Base-by-base conservation (phyloP, 2,888 invertebrate species). In the Ceriagrion tenellum region DNA sequence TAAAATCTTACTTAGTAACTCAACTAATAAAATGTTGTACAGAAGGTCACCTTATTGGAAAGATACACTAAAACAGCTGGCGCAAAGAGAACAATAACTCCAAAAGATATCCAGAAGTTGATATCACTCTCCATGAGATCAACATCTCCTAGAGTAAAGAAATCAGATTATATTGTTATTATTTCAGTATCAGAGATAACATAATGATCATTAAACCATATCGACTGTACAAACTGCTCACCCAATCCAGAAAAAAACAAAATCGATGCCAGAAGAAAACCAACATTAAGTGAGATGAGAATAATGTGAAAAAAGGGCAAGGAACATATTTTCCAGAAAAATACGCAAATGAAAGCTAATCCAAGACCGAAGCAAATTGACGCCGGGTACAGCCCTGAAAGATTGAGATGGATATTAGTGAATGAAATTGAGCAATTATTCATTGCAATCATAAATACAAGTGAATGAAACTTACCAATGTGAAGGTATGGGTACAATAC, bases 91-190 rank as follows among this genome's bases (percentile, higher is more conserved):
- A 97, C 97, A 35, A 98, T 97, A 88, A 97, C 96, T 0, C 97
- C 95, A 96, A 98, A 98, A 20, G 98, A 96, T 2, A 97, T 96
- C 98, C 98, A 98, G 96, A 98, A 98, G 96, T 98, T 98, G 10
- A 97, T 96, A 96, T 98, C 97, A 47, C 97, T 97, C 95, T 97
- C 97, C 95, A 98, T 97, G 88, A 97, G 96, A 8, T 96, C 95
- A 12, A 96, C 95, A 96, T 97, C 97, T 95, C 96, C 97, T 97
- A 96, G 35, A 95, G 96, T 90, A 95, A 81, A 95, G 93, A 88
- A 63, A 90, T 30, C 59, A 74, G n/a, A n/a, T 26, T 20, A 59
- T 2, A 35, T 95, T 16, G 89, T 47, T 88, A 59, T 95, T 90
- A 40, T 56, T 56, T n/a, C 20, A 35, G 18, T 47, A 47, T 47